Evolutionary conservation across 1,140 invertebrate genomes (phyloP).

Genomic region (Bathynomus jamesi): DNA sequence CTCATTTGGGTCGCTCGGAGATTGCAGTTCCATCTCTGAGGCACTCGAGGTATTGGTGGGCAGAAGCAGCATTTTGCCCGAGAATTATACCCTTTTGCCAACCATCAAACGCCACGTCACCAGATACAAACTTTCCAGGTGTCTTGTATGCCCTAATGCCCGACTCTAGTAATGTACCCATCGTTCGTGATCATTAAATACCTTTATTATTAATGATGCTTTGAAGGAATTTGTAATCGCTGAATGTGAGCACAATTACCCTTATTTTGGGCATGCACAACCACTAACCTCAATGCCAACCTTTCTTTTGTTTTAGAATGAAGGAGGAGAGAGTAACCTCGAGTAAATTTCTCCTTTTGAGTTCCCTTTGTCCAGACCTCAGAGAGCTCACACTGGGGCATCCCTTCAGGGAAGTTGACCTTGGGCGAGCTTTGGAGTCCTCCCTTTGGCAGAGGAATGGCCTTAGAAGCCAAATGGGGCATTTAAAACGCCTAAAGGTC

Average conservation of each 20-base stretch:
- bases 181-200: no score
- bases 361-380: constrained; percentile 15
- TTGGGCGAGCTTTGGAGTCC: constrained; percentile 4
- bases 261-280: no score
- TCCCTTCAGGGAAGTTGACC: constrained; percentile 19
- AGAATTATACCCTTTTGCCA: constrained; percentile 4
- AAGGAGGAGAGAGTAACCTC: constrained; percentile 19
- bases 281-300: no score
- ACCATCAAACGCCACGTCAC: constrained; percentile 10
- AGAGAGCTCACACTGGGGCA: constrained; percentile 15
- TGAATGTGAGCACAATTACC: no score
- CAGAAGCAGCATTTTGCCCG: not conserved
- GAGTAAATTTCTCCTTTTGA: constrained; percentile 8
- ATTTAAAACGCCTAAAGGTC: constrained; percentile 9
- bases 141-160: no score
- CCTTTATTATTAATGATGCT: no score
- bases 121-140: constrained; percentile 17
- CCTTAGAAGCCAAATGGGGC: constrained; percentile 10
- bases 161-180: no score
- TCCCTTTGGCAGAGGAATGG: not conserved
- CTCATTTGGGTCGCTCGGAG: constrained; percentile 8
- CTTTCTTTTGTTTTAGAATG: constrained; percentile 1
- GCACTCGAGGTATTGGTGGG: constrained; percentile 21
- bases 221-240: no score
- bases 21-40: constrained; percentile 11